Evolutionary conservation across 2,113 vertebrate genomes (phyloP), one percentile per base, ranked within the genome.

Genomic region (Cynocephalus volans): DNA sequence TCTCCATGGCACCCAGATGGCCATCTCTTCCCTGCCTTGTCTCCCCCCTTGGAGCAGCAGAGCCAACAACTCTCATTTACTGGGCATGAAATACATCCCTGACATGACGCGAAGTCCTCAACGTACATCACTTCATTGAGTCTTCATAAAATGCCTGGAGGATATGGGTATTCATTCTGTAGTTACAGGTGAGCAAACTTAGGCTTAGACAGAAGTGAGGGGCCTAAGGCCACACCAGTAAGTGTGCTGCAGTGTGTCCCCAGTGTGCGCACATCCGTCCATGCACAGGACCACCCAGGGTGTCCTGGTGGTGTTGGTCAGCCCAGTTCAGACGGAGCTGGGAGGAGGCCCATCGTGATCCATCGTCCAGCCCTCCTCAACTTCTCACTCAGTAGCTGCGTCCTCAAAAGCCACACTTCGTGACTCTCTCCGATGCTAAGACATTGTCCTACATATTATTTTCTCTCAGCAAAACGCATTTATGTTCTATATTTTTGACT

Each of bases 401-500:
- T 24, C 15, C 31, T 92, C 67, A 67, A 69, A 76, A 73, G 23
- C 52, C 52, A 79, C 88, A 62, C 12, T 41, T 10, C 8, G n/a
- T 0, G 26, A 64, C n/a, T 73, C 11, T 72, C 24, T 75, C 41
- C 8, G 60, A 75, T 90, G 8, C 41, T 10, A 75, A 82, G 60
- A 41, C n/a, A 70, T 60, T 91, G 93, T 65, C 54, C 41, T 56
- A 79, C 12, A 41, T 23, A 5, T 41, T 76, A 3, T 94, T 73
- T 92, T 90, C 24, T n/a, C 79, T 79, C 87, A 54, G 21, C 14
- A 82, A 94, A 90, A 76, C 19, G 60, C 6, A 86, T 52, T 26
- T 23, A 60, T 41, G 6, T 64, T 92, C 79, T 85, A 14, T 67
- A 90, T 80, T 96, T 97, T 93, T 84, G n/a, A 86, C 48, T 95